A percentile compares a stretch with the other conserved stretches of the same genome.
Conservation (phyloP, 30 jellyfish, hydroid and myxozoan species). For the Cassiopea xamachana region DNA sequence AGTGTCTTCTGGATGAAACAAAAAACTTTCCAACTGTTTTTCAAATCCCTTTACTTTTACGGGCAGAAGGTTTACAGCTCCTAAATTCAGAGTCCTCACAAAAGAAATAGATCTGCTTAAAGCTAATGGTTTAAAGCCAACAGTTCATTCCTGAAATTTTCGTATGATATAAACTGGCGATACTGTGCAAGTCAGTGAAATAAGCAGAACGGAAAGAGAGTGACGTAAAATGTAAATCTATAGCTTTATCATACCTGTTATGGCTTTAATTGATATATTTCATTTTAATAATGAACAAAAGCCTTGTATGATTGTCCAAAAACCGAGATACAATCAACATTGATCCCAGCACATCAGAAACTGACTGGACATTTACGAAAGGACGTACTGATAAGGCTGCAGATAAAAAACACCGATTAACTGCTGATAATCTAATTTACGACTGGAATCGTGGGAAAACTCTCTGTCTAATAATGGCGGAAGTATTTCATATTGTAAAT, state of each 20-base stretch:
- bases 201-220: no score
- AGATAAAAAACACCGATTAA: neutral
- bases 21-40: no score
- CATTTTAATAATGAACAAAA: neutral
- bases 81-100: no score
- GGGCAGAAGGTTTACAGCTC: no score
- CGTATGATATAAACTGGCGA: no score
- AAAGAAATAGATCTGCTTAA: no score
- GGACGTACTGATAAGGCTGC: neutral
- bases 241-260: neutral
- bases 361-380: neutral
- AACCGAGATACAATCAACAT: neutral
- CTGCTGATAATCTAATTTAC: neutral
- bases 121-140: no score
- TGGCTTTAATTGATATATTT: neutral
- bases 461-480: slow-evolving; percentile 16
- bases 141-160: no score
- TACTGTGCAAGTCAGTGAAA: no score
- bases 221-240: no score
- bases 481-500: slow-evolving; percentile 19
- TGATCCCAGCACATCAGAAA: neutral
- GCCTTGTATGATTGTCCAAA: neutral
- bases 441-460: slow-evolving; percentile 48
- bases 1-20: no score
- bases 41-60: no score